Conservation (phyloP, 2,888 invertebrate species). For the Cryptocheilus praepositus region DNA sequence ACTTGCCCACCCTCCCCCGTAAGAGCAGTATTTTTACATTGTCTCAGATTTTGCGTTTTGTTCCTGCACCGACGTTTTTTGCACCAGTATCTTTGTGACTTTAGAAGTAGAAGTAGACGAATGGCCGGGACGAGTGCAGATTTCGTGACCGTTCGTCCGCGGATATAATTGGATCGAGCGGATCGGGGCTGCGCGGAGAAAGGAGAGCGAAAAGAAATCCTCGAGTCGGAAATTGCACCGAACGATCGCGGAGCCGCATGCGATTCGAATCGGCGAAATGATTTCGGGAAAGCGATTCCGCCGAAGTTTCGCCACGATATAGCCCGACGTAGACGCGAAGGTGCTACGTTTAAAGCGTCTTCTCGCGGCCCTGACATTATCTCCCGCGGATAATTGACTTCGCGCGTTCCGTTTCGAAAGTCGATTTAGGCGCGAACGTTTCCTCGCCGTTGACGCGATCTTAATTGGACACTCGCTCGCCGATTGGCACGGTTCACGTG, state of each 20-base stretch:
- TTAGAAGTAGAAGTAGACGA: constrained; percentile 39
- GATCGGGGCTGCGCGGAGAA: constrained; percentile 13
- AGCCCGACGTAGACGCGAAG: constrained; percentile 1
- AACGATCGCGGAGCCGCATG: not conserved
- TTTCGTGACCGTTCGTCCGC: constrained; percentile 16
- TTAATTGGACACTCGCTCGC: too few relatives aligned
- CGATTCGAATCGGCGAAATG: constrained; percentile 2
- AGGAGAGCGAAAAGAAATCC: constrained; percentile 1
- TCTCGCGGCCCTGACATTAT: constrained; percentile 11
- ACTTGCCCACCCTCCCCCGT: not conserved
- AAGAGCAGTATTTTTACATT: not conserved
- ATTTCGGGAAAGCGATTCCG: not conserved
- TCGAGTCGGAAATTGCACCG: not conserved
- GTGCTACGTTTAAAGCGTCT: not conserved
- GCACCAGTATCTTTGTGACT: constrained; percentile 39
- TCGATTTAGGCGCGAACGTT: too few relatives aligned
- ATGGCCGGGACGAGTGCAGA: constrained; percentile 41
- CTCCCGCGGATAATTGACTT: constrained; percentile 8
- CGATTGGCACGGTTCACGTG: too few relatives aligned
- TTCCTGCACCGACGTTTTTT: constrained; percentile 24
- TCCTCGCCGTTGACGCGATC: too few relatives aligned
- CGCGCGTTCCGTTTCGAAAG: not conserved
- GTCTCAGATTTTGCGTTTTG: not conserved
- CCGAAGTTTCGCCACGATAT: not conserved
- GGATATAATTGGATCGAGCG: constrained; percentile 22